Conservation (phyloP, 2,797 vertebrate genomes). For the Rhinophrynus dorsalis region DNA sequence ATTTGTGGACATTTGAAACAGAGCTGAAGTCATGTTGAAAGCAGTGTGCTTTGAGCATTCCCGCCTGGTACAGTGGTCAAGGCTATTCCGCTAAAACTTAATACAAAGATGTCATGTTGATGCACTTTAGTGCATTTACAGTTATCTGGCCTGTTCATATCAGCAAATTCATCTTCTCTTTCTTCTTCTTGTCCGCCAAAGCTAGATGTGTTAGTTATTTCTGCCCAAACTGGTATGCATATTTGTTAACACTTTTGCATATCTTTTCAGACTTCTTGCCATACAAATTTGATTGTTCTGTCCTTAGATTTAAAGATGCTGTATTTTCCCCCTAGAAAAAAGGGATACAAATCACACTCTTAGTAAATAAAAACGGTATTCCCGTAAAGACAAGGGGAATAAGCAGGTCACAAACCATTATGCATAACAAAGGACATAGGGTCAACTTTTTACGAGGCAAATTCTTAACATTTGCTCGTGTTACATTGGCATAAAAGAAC, state of each 20-base stretch:
- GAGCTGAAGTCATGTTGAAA: conserved; percentile 15
- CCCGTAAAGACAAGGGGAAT: conserved; percentile 59
- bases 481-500: conserved; percentile 62
- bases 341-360: conserved; percentile 26
- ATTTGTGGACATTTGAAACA: conserved; percentile 19
- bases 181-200: conserved; percentile 12
- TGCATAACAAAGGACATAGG: conserved; percentile 65
- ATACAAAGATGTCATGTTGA: conserved; percentile 34
- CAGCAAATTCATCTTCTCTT: background rate
- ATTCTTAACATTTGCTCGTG: conserved; percentile 53
- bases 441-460: conserved; percentile 59
- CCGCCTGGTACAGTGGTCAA: conserved; percentile 32
- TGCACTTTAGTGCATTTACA: conserved; percentile 33
- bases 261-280: background rate
- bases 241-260: conserved; percentile 40
- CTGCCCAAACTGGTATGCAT: conserved; percentile 45
- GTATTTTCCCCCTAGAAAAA: conserved; percentile 39
- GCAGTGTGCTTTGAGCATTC: conserved; percentile 30
- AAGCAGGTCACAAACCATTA: conserved; percentile 60
- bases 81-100: conserved; percentile 35
- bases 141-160: conserved; percentile 37
- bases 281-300: conserved; percentile 33
- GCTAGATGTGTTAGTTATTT: conserved; percentile 2
- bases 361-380: conserved; percentile 46
- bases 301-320: conserved; percentile 39